Evolutionary conservation across 1,140 invertebrate genomes (phyloP), one percentile per base, ranked within the genome.

Genomic region (Eulimnadia texana): DNA sequence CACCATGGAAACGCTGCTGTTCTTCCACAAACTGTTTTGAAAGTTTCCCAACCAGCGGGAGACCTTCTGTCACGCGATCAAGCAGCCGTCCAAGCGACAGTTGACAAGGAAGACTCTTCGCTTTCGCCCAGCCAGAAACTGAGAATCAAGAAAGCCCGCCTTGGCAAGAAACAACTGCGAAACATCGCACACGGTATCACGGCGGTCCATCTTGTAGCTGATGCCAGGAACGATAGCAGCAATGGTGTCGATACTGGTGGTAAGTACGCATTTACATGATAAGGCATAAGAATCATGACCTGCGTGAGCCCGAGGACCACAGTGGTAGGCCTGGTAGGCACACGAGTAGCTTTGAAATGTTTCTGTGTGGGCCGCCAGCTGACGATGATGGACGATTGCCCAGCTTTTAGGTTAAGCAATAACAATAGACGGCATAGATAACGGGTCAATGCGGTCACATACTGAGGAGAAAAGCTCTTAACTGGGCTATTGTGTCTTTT

Each of bases 161-260:
- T 33, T 20, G 55, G 24, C 60, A 61, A 61, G 28, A 61, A 61
- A 28, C 60, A 61, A 29, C 53, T 61, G 24, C 60, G 50, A 20
- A 51, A 54, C 19, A 20, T 33, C 60, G 42, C 24, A 22, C 51
- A 52, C 28, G 28, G 23, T 9, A 23, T 24, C 60, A 61, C 28
- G 23, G 60, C 60, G 24, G 60, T 54, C 24, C 60, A 61, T n/a
- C 23, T 61, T 23, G 50, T 61, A 11, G 60, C 60, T 22, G 60
- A 61, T 23, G 50, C 50, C n/a, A 27, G 51, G 11, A 61, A 61
- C 33, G 51, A 20, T 23, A 60, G 22, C 2, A 53, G 25, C 20
- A 33, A 50, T 3, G 42, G 19, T 23, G 27, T 27, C 22, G 60
- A 61, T 27, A 61, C 42, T 54, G 25, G 24, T 42, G 60, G 60